A percentile compares a stretch with the other conserved stretches of the same genome.
These are phyloP conservation scores for Leptopterna dolabrata DNA, from an alignment of 2,888 invertebrate species.

Conservation along the genomic window DNA sequence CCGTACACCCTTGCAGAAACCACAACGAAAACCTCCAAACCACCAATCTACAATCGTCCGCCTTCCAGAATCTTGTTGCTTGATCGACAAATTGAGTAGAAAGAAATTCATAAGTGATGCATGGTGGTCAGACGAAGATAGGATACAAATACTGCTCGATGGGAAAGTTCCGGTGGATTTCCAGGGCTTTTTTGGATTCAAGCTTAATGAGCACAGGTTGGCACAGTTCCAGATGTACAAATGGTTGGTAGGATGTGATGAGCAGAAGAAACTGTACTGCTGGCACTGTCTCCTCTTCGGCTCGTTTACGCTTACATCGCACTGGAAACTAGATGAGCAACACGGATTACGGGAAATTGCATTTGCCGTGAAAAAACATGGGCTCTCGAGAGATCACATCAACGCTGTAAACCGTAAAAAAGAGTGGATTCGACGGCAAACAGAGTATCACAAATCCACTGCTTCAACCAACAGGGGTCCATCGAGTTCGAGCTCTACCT, in stretches of 20 bases:
- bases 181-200: not conserved
- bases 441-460: not conserved
- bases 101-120: not conserved
- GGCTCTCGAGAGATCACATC: not conserved
- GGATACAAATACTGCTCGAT: not conserved
- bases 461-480: not conserved
- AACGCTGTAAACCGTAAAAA: not conserved
- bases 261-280: not conserved
- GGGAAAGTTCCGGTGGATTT: not conserved
- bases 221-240: not conserved
- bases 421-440: not conserved
- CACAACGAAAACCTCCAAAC: not conserved
- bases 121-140: not conserved
- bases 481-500: not conserved
- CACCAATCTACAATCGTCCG: not conserved
- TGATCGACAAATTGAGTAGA: not conserved
- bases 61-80: not conserved
- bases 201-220: not conserved
- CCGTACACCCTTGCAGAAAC: not conserved
- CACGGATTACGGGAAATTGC: not conserved
- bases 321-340: not conserved
- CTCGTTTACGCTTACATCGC: too few species aligned
- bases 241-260: not conserved
- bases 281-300: not conserved
- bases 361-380: not conserved